These are phyloP conservation scores for Temnothorax nylanderi DNA, from an alignment of 1,140 invertebrate genomes.

Conservation along the genomic window DNA sequence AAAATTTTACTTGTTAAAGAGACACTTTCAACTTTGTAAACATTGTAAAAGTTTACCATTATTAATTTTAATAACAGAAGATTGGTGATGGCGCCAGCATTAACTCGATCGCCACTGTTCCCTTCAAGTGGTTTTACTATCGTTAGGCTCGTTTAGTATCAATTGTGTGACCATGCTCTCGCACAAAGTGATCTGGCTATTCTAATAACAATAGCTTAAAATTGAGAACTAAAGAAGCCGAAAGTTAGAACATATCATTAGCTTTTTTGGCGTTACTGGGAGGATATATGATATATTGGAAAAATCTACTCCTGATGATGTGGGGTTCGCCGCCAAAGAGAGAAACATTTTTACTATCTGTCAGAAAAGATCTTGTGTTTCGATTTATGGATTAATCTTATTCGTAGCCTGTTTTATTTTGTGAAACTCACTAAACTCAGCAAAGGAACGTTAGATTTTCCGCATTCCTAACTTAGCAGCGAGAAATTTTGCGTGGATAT, in stretches of 20 bases:
- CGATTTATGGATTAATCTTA: slow-evolving; percentile 62
- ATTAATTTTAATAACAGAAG: slow-evolving; percentile 2
- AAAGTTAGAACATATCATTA: not conserved
- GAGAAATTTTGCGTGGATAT: slow-evolving; percentile 39
- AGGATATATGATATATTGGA: not conserved
- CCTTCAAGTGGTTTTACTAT: not conserved
- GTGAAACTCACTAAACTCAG: not conserved
- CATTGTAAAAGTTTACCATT: not conserved
- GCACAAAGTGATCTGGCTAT: not conserved
- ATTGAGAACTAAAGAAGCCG: not conserved
- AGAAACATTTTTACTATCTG: not conserved
- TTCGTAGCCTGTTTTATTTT: slow-evolving; percentile 48
- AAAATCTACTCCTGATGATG: not conserved
- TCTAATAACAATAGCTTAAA: not conserved
- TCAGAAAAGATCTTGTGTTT: slow-evolving; percentile 52
- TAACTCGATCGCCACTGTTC: not conserved
- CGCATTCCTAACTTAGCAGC: slow-evolving; percentile 46
- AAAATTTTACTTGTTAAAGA: not conserved
- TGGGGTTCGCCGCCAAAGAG: not conserved
- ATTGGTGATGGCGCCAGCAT: not conserved
- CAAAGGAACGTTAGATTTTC: slow-evolving; percentile 47
- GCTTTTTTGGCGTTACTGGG: not conserved
- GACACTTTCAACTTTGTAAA: not conserved
- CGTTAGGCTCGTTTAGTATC: not conserved
- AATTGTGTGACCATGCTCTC: not conserved